Evolutionary conservation across 2,113 vertebrate species (phyloP).

Genomic region (Sisor rabdophorus): DNA sequence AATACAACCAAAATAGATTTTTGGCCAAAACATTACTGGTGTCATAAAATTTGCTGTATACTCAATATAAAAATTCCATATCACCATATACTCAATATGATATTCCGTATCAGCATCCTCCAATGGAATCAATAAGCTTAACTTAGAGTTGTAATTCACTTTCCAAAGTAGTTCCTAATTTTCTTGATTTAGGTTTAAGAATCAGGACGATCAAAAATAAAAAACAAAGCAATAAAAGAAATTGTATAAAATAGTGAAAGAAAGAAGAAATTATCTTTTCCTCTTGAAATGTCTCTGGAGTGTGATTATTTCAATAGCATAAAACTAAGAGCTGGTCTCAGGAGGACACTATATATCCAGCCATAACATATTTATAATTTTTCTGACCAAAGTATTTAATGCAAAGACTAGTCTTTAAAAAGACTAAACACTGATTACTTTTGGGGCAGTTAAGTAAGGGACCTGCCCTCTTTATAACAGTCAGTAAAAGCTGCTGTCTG

Average conservation of each 20-base stretch:
- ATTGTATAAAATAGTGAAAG: not conserved
- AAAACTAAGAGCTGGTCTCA: slow-evolving; percentile 7
- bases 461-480: not conserved
- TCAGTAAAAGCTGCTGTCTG: slow-evolving; percentile 29
- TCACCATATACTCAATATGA: not conserved
- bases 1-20: slow-evolving; percentile 9
- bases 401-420: not conserved
- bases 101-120: not conserved
- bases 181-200: not conserved
- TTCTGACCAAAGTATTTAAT: no score
- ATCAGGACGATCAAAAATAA: no score
- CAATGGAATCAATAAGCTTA: not conserved
- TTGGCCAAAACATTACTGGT: not conserved
- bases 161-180: not conserved
- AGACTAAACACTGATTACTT: slow-evolving; percentile 1
- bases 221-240: no score
- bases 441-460: not conserved
- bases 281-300: slow-evolving; percentile 19
- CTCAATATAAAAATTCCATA: not conserved
- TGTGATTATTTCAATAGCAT: slow-evolving; percentile 34
- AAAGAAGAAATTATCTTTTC: not conserved
- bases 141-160: not conserved
- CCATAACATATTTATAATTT: no score
- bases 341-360: slow-evolving; percentile 31
- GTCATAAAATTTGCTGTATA: not conserved